Evolutionary conservation across 2,113 vertebrate genomes (phyloP).

Genomic region (Gasterosteus nipponicus): DNA sequence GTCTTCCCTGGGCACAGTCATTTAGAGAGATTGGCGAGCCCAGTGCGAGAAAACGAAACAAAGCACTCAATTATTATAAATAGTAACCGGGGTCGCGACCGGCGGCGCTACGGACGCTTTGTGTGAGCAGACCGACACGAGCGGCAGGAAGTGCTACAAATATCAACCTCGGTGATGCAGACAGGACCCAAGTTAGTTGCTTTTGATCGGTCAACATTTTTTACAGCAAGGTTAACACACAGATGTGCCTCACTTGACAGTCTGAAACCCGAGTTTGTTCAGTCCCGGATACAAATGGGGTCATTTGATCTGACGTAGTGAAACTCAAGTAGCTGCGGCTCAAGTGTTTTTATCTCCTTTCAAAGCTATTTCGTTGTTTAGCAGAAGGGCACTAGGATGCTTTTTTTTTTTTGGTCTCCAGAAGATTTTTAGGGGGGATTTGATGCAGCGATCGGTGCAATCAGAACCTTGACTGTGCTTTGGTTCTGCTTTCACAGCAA

Average conservation of each 20-base stretch:
- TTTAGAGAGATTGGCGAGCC: not conserved
- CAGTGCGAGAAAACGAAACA: not conserved
- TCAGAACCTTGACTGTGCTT: not conserved
- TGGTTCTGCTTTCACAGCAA: conserved; percentile 81
- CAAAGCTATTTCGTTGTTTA: not conserved
- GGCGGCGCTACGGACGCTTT: not conserved
- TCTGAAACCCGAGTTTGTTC: not conserved
- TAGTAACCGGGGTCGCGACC: not conserved
- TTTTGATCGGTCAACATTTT: not conserved
- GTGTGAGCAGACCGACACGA: not conserved
- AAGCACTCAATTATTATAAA: conserved; percentile 4
- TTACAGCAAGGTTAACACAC: conserved; percentile 7
- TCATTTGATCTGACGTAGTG: not conserved
- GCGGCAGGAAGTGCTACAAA: conserved; percentile 8
- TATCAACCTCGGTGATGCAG: conserved; percentile 2
- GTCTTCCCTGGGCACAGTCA: not conserved
- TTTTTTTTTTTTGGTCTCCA: not conserved
- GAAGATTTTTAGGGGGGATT: not conserved
- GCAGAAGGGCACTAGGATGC: not conserved
- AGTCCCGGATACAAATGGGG: not conserved
- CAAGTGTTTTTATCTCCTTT: not conserved
- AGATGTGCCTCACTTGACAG: not conserved
- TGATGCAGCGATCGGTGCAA: not conserved
- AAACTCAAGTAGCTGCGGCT: not conserved
- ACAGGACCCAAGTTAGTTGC: not conserved